These are phyloP conservation scores for Stenichneumon culpator DNA, from an alignment of 2,888 invertebrate genomes.

Conservation along the genomic window DNA sequence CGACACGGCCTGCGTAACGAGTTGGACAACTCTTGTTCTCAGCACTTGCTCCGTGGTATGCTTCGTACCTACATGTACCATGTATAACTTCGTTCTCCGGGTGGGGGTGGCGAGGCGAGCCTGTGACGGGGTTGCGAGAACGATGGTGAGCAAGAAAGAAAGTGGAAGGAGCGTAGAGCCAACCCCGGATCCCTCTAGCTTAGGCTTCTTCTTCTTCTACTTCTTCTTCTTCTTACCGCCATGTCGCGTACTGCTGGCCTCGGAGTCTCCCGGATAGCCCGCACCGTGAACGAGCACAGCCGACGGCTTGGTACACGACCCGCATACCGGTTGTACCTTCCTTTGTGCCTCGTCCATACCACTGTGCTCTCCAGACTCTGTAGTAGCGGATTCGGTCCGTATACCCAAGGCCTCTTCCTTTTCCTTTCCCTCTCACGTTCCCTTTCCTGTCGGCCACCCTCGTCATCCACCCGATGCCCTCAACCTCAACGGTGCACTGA, in stretches of 20 bases:
- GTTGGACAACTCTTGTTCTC: constrained; percentile 71
- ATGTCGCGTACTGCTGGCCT: constrained; percentile 30
- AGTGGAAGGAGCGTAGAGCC: constrained; percentile 33
- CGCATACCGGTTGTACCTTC: constrained; percentile 72
- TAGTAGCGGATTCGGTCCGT: constrained; percentile 34
- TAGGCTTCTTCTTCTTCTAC: constrained; percentile 12
- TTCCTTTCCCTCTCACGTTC: constrained; percentile 19
- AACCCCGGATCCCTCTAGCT: not conserved
- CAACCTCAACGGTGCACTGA: constrained; percentile 62
- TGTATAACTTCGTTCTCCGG: constrained; percentile 19
- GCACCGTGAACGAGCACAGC: constrained; percentile 53
- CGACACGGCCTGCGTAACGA: constrained; percentile 71
- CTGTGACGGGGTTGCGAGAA: not conserved
- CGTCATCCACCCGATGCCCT: constrained; percentile 63
- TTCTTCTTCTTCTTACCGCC: constrained; percentile 43
- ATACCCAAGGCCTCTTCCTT: constrained; percentile 18
- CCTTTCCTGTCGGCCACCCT: constrained; percentile 52
- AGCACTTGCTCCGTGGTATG: constrained; percentile 52
- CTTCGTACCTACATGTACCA: constrained; percentile 5
- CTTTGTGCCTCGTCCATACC: constrained; percentile 62
- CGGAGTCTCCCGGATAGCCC: constrained; percentile 41
- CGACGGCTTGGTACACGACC: constrained; percentile 72
- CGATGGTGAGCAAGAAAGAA: constrained; percentile 21
- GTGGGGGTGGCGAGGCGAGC: constrained; percentile 2
- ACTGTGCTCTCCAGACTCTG: constrained; percentile 45